phyloP scores from a whole-genome alignment of 2,113 vertebrate species.

The Corvus cornix region DNA sequence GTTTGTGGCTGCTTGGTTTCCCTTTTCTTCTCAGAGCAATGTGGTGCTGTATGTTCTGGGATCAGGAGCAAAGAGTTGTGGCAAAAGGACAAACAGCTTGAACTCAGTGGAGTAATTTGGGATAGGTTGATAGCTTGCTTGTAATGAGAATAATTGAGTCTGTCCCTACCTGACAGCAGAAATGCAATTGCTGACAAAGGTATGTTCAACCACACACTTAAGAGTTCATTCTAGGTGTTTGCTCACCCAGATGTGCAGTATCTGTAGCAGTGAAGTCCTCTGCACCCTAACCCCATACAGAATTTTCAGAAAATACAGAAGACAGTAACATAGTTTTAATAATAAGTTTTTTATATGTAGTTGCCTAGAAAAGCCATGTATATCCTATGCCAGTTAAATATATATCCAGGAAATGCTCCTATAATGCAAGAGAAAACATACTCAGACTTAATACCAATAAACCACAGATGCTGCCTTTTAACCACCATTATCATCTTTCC shows the following conservation, averaged over 20 bases:
- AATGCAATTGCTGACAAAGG: neutral
- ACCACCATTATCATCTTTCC: neutral
- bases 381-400: neutral
- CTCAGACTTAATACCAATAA: neutral
- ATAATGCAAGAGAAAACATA: neutral
- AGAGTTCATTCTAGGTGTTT: neutral
- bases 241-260: neutral
- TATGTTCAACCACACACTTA: neutral
- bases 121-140: neutral
- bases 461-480: constrained; percentile 12
- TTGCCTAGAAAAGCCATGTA: neutral
- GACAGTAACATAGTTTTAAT: neutral
- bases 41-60: neutral
- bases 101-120: neutral
- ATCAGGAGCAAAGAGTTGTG: neutral
- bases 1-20: neutral
- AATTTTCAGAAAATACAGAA: neutral
- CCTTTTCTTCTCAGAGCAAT: neutral
- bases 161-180: neutral
- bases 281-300: neutral
- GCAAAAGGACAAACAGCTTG: neutral
- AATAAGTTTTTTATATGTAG: neutral
- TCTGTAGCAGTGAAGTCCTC: neutral
- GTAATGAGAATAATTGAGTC: neutral
- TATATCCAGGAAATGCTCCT: neutral